Evolutionary conservation across 1,140 invertebrate species (phyloP), one percentile per base, ranked within the genome.

Genomic region (Drosophila saltans): DNA sequence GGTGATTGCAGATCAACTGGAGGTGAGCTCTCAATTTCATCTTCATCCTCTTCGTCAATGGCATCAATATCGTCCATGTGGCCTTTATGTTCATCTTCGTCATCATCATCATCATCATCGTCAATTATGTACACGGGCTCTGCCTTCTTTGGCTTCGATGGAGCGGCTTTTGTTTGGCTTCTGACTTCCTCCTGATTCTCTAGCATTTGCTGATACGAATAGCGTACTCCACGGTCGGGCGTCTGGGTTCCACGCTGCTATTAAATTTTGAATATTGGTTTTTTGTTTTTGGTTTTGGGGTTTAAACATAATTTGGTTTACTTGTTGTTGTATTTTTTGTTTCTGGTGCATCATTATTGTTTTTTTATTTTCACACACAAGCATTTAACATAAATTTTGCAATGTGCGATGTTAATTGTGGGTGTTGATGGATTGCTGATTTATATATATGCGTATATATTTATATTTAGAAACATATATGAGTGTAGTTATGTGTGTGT

Each of bases 51-150:
- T 33, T 88, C 78, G 1, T 69, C 55, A 62, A 90, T 80, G 11
- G 69, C 70, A 30, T 81, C 75, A 4, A 80, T 75, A 1, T 91
- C 80, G 43, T 86, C 80, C 0, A 75, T 8, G 10, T 57, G 58
- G 9, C 55, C 65, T 0, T 73, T 55, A 2, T 64, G 65, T 0
- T 73, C 78, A 0, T 74, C 81, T 4, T 83, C 78, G 0, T 82
- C 85, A 0, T 81, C 89, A 1, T 86, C 88, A 0, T 82, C 90
- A 2, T 91, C 89, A 1, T 84, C 90, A 24, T 91, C 90, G 52
- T 91, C 90, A 16, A 91, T 91, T 8, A 92, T 92, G 52, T 91
- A 92, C 1, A 92, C 81, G 0, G 86, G 81, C 41, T 92, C 83
- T 8, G 84, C 79, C 65, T 83, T 90, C 58, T 90, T 90, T 58